These are phyloP conservation scores for Onychomys arenicola DNA, from an alignment of 2,797 vertebrate genomes.

Conservation along the genomic window DNA sequence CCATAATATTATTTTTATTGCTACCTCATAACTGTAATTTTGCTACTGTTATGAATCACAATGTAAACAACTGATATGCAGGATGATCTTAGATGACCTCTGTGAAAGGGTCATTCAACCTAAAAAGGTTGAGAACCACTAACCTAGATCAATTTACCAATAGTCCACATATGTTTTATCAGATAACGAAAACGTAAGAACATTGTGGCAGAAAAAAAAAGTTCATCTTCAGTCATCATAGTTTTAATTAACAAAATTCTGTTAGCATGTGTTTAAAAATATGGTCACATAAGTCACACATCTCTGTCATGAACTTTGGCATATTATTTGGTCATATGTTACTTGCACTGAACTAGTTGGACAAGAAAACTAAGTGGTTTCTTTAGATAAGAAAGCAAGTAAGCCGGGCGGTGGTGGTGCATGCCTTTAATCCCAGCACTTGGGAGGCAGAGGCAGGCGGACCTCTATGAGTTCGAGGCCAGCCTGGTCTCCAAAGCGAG, in stretches of 20 bases:
- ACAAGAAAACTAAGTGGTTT: slow-evolving; percentile 32
- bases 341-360: background rate
- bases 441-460: too few relatives aligned
- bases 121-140: background rate
- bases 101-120: background rate
- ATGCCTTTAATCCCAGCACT: too few relatives aligned
- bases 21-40: background rate
- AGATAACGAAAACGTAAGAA: slow-evolving; percentile 29
- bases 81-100: background rate
- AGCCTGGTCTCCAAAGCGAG: too few relatives aligned
- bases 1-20: background rate
- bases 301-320: background rate
- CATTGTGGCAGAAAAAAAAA: background rate
- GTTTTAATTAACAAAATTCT: slow-evolving; percentile 35
- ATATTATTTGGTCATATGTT: background rate
- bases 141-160: background rate
- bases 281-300: background rate
- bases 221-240: background rate
- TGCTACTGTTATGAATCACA: background rate
- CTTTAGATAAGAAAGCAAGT: slow-evolving; percentile 8
- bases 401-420: too few relatives aligned
- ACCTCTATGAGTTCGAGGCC: too few relatives aligned
- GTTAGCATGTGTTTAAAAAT: slow-evolving; percentile 1
- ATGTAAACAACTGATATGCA: background rate
- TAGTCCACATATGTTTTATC: background rate